Conservation (phyloP, 2,888 invertebrate genomes). For the Callyntrura sp. region DNA sequence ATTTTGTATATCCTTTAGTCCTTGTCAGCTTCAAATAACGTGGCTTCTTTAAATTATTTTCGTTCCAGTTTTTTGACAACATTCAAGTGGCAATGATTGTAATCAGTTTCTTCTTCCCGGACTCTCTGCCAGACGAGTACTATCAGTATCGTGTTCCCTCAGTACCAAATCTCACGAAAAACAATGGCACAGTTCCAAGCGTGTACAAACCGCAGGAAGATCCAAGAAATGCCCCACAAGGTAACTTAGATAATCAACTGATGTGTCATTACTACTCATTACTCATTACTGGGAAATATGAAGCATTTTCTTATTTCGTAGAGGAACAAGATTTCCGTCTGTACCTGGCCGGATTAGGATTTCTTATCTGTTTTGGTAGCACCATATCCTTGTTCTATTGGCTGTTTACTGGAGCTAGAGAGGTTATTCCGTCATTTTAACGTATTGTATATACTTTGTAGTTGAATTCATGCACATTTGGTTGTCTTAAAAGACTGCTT, state of each 20-base stretch:
- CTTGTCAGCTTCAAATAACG: too few species aligned
- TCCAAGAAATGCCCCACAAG: constrained; percentile 69
- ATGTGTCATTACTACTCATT: too few species aligned
- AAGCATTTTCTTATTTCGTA: constrained; percentile 22
- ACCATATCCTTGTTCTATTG: constrained; percentile 77
- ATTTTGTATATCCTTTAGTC: too few species aligned
- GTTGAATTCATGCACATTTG: too few species aligned
- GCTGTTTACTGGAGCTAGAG: constrained; percentile 76
- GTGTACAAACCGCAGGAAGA: constrained; percentile 74
- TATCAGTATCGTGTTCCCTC: constrained; percentile 62
- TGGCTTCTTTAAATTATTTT: not conserved
- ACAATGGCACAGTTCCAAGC: constrained; percentile 69
- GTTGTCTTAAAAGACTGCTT: too few species aligned
- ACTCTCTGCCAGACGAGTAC: constrained; percentile 74
- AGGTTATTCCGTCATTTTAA: constrained; percentile 66
- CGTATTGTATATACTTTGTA: not conserved
- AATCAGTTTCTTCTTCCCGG: constrained; percentile 75
- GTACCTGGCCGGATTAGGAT: constrained; percentile 75
- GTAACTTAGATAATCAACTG: constrained; percentile 54
- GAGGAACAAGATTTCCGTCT: constrained; percentile 76
- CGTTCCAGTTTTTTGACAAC: constrained; percentile 78
- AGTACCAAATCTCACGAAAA: constrained; percentile 62
- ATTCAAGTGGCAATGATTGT: constrained; percentile 79
- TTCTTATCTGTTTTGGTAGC: constrained; percentile 72
- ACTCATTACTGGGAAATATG: too few species aligned